Evolutionary conservation across 1,140 invertebrate genomes (phyloP).

Genomic region (Drosophila chauvacae): DNA sequence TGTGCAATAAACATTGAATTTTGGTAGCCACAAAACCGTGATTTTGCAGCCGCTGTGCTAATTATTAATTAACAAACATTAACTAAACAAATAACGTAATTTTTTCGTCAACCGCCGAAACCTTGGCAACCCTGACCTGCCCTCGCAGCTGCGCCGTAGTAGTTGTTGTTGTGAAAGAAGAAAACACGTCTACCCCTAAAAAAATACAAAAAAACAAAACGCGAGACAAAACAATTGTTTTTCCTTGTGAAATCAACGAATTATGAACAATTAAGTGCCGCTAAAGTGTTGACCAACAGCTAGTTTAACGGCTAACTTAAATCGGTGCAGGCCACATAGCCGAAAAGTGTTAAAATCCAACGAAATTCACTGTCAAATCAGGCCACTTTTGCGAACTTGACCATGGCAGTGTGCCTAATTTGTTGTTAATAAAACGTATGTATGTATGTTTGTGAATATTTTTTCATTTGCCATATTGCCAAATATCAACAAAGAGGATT

Average conservation of each 20-base stretch:
- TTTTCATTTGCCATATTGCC: constrained; percentile 26
- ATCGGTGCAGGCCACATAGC: constrained; percentile 3
- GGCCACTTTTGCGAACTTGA: constrained; percentile 66
- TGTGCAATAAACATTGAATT: constrained; percentile 16
- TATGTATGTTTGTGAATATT: constrained; percentile 8
- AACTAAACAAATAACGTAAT: constrained; percentile 2
- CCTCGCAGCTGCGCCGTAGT: constrained; percentile 61
- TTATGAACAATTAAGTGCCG: constrained; percentile 45
- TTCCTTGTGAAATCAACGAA: constrained; percentile 51
- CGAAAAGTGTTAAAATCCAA: constrained; percentile 12
- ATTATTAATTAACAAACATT: constrained; percentile 14
- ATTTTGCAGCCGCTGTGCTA: not conserved
- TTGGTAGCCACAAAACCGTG: not conserved
- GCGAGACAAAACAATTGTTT: constrained; percentile 60
- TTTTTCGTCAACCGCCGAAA: not conserved
- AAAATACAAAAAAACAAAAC: constrained; percentile 26
- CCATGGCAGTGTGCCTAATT: constrained; percentile 64
- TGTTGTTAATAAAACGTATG: constrained; percentile 29
- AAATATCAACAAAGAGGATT: constrained; percentile 14
- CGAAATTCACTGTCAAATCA: constrained; percentile 13
- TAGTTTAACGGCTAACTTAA: constrained; percentile 6
- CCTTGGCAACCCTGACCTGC: constrained; percentile 42
- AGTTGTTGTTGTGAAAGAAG: constrained; percentile 55
- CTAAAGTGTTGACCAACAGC: constrained; percentile 29
- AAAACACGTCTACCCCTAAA: constrained; percentile 48